Evolutionary conservation across 37 sponge, comb jelly and placozoan species (phyloP), one percentile per base, ranked within the genome.

Genomic region (Bolinopsis microptera): DNA sequence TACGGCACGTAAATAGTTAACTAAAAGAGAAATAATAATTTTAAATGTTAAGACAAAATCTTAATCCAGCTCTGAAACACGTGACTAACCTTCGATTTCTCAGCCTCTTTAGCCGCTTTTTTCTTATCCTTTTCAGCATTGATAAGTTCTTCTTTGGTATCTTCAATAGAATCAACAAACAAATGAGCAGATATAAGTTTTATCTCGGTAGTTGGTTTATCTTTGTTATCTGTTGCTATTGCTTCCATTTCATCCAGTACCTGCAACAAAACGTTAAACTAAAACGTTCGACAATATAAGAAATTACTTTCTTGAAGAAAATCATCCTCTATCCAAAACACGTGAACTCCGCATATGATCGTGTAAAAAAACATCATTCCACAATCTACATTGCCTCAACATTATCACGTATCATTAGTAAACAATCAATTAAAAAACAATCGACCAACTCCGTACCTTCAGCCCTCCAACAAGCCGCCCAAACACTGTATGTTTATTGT

Each of bases 401-500:
- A 69, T 8, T 41, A 39, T 41, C 76, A 93, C 76, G 76, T 28
- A 36, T 36, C 33, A 1, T 9, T 2, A 74, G n/a, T n/a, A n/a
- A n/a, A n/a, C n/a, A n/a, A n/a, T n/a, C n/a, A n/a, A n/a, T n/a
- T n/a, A n/a, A n/a, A n/a, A n/a, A n/a, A n/a, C n/a, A n/a, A n/a
- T n/a, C n/a, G n/a, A n/a, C n/a, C n/a, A n/a, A n/a, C n/a, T n/a
- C n/a, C n/a, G n/a, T 27, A 86, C 90, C 90, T 86, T 86, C 26
- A 40, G 3, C 27, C 90, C 90, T 24, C 92, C 67, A 24, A 70
- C 48, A 0, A 39, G 95, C 95, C 95, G 96, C 37, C 97, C 96
- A 95, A 97, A 98, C 28, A 98, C 97, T 32, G 96, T 94, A 69
- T 98, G 99, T 82, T 96, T 98, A 27, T 96, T 95, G 72, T 98